Base-by-base conservation (phyloP, 2,888 invertebrate species). In the Anoplius nigerrimus region DNA sequence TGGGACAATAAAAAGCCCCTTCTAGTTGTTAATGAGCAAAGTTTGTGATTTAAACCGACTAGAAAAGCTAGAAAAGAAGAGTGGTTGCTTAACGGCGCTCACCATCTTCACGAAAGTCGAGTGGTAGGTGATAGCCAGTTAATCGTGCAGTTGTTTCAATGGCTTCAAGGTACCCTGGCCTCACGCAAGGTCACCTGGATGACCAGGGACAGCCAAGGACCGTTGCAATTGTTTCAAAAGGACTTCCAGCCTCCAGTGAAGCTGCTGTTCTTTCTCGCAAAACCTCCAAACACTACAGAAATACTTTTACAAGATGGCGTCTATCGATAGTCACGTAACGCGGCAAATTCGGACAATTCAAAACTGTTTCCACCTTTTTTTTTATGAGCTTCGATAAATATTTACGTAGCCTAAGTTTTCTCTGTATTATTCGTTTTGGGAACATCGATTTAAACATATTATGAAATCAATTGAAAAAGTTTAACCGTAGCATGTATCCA, bases 301-400 rank as follows among this genome's bases (percentile, higher is more conserved):
- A 83, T 80, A 82, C 78, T 81, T 80, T 83, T 82, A 81, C 84
- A 86, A 86, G 82, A 86, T 86, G 86, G 86, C 85, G 74, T 81
- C 63, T 57, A 18, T 74, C 65, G 66, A 53, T 66, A 24, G 69
- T 59, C 66, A 66, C 74, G 60, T 62, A 65, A 63, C 71, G 77
- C 76, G 76, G 69, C 75, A 76, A 76, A 62, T 66, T 66, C 24
- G 53, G 27, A 45, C 16, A 62, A 69, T 71, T 76, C 75, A 51
- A 71, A 76, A 71, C n/a, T 52, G 62, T 68, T 1, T 34, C 1
- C 34, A 13, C 34, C n/a, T n/a, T n/a, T n/a, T n/a, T n/a, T n/a
- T n/a, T n/a, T n/a, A n/a, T n/a, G n/a, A n/a, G n/a, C n/a, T n/a
- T n/a, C n/a, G n/a, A n/a, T n/a, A n/a, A n/a, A n/a, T n/a, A n/a